These are phyloP conservation scores for Drosophila nasuta DNA, from an alignment of 1,140 invertebrate species.

Conservation along the genomic window DNA sequence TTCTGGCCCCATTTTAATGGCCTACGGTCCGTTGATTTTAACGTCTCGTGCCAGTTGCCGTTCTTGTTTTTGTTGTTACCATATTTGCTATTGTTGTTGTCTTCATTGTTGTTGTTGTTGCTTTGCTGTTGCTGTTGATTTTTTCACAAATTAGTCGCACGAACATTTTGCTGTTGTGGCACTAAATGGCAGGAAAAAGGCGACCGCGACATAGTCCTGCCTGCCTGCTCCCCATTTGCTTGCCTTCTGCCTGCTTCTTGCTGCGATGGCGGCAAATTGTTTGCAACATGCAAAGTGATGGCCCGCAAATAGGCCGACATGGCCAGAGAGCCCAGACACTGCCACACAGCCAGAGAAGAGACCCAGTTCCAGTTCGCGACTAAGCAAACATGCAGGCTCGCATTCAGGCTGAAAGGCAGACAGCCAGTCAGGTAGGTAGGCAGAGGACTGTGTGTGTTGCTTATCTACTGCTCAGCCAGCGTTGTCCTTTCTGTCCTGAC, in stretches of 20 bases:
- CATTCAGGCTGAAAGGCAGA: slow-evolving; percentile 33
- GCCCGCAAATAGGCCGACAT: slow-evolving; percentile 71
- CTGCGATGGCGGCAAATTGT: slow-evolving; percentile 67
- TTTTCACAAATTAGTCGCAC: slow-evolving; percentile 82
- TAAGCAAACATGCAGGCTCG: slow-evolving; percentile 61
- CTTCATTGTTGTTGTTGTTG: slow-evolving; percentile 20
- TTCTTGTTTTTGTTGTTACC: slow-evolving; percentile 36
- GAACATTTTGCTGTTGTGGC: slow-evolving; percentile 75
- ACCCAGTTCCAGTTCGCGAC: slow-evolving; percentile 29
- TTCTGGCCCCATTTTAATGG: slow-evolving; percentile 74
- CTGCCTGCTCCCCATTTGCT: background rate
- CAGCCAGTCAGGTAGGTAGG: slow-evolving; percentile 18
- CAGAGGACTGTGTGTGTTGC: slow-evolving; percentile 14
- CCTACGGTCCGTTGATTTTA: slow-evolving; percentile 74
- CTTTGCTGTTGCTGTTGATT: slow-evolving; percentile 43
- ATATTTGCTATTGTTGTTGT: slow-evolving; percentile 29
- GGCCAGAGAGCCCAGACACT: slow-evolving; percentile 26
- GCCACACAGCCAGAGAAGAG: background rate
- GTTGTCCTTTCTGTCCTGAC: slow-evolving; percentile 59
- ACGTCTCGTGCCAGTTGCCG: slow-evolving; percentile 68
- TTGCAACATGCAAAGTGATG: slow-evolving; percentile 75
- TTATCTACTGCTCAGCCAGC: slow-evolving; percentile 55
- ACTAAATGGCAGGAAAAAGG: slow-evolving; percentile 61
- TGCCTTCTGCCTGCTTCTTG: background rate
- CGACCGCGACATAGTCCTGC: slow-evolving; percentile 41